A percentile compares a stretch with the other conserved stretches of the same genome.
Conservation (phyloP, 2,888 invertebrate genomes). For the Baccha elongata region DNA sequence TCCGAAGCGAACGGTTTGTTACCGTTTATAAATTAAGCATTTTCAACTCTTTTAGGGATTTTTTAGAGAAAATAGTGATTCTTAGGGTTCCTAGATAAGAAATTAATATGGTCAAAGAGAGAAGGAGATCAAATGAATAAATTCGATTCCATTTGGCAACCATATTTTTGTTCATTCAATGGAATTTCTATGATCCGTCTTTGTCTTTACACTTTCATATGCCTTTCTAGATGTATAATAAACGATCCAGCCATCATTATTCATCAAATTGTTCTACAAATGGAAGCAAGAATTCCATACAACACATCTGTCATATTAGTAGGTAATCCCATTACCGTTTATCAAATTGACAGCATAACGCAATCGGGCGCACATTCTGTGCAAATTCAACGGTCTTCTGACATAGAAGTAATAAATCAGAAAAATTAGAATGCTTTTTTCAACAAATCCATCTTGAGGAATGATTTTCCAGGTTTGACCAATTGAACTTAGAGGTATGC, state of each 20-base stretch:
- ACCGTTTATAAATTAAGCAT: no score
- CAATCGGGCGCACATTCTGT: conserved; percentile 46
- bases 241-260: conserved; percentile 22
- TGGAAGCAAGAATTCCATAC: conserved; percentile 62
- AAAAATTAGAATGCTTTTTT: no score
- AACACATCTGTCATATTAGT: conserved; percentile 72
- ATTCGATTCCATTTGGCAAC: conserved; percentile 31
- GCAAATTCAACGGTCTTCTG: no score
- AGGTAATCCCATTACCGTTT: conserved; percentile 72
- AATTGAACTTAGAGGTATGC: conserved; percentile 57
- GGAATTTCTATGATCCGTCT: conserved; percentile 7
- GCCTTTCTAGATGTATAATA: conserved; percentile 46
- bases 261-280: conserved; percentile 59
- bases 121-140: no score
- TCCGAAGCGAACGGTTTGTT: no score
- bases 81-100: no score
- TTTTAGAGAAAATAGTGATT: no score
- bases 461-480: conserved; percentile 67
- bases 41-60: no score
- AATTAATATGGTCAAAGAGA: no score
- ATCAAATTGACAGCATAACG: conserved; percentile 72
- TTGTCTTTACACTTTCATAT: background rate
- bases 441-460: conserved; percentile 53
- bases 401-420: background rate
- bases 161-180: conserved; percentile 18